Base-by-base conservation (phyloP, 2,797 vertebrate genomes). In the Onychomys leucogaster region DNA sequence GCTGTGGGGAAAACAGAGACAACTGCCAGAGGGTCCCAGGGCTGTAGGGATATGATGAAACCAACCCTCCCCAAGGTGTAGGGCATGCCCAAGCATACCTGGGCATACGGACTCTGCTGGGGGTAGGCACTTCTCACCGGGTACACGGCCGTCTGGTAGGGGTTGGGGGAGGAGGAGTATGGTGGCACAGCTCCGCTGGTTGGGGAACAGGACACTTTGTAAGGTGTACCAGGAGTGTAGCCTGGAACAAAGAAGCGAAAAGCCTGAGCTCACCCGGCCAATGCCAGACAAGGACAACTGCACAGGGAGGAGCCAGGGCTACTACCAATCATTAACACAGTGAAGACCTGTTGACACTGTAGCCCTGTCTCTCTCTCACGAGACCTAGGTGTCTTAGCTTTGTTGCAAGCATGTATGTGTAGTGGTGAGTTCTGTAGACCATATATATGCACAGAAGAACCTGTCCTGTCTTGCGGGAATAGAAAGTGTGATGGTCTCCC, bases 191-290 rank as follows among this genome's bases (percentile, higher is more conserved):
- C 99, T 91, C 99, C 99, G 37, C 99, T 99, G 96, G 99, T 99
- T 91, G 99, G 99, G 92, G 99, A 99, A 98, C 99, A 99, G 97
- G 99, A 99, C 98, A 99, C 99, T 99, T 99, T 99, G 98, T 99
- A 99, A 0, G 99, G 99, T 95, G 99, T 99, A 95, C 99, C 99
- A 25, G 99, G 99, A 65, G 99, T 99, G 8, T 99, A 99, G 98
- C 99, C 99, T 99, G 98, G 25, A 98, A 98, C 69, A 98, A 81
- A 98, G 75, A 94, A 87, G 49, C 13, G 55, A 55, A 46, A 17
- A 71, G 73, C 57, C 63, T 93, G 52, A 77, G 77, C 69, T 81
- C 16, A 86, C 43, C 76, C 16, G 3, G 67, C 37, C 9, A 2
- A 14, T 23, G 25, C 43, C 34, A 71, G 41, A 65, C n/a, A 78